Conservation (phyloP, 2,888 invertebrate genomes). For the Spodoptera littoralis region DNA sequence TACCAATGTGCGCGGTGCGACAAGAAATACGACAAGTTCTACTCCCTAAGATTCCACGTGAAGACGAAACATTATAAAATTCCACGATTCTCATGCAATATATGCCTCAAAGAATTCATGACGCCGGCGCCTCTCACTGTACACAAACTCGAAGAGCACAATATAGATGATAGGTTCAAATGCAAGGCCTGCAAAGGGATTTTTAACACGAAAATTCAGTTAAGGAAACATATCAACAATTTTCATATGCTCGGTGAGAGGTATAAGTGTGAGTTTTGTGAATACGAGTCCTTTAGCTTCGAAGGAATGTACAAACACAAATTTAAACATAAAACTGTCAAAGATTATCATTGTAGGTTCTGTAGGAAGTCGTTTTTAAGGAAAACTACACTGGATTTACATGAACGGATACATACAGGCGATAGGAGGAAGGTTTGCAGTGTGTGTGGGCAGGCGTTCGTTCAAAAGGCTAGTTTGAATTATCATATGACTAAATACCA, state of each 20-base stretch:
- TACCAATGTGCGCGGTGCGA: constrained; percentile 70
- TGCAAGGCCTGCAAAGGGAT: constrained; percentile 78
- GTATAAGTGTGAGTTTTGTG: constrained; percentile 74
- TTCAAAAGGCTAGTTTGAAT: constrained; percentile 82
- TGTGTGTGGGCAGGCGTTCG: constrained; percentile 80
- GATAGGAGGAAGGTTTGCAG: constrained; percentile 77
- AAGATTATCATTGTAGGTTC: constrained; percentile 79
- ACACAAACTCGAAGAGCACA: constrained; percentile 75
- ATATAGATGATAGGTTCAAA: constrained; percentile 74
- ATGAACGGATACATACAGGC: constrained; percentile 81
- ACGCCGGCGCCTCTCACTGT: constrained; percentile 67
- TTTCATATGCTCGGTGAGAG: constrained; percentile 81
- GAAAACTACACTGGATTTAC: constrained; percentile 70
- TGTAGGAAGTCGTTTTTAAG: constrained; percentile 83
- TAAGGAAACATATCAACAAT: constrained; percentile 73
- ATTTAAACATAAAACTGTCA: constrained; percentile 78
- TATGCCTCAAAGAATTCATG: constrained; percentile 71
- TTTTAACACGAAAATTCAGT: constrained; percentile 73
- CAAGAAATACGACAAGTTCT: constrained; percentile 67
- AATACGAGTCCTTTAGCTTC: constrained; percentile 75
- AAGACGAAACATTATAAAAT: constrained; percentile 76
- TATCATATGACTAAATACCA: constrained; percentile 84
- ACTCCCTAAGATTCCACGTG: constrained; percentile 69
- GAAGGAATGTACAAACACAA: constrained; percentile 77
- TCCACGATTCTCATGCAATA: constrained; percentile 64